These are phyloP conservation scores for Callionymus lyra DNA, from an alignment of 2,113 vertebrate species.

Conservation along the genomic window DNA sequence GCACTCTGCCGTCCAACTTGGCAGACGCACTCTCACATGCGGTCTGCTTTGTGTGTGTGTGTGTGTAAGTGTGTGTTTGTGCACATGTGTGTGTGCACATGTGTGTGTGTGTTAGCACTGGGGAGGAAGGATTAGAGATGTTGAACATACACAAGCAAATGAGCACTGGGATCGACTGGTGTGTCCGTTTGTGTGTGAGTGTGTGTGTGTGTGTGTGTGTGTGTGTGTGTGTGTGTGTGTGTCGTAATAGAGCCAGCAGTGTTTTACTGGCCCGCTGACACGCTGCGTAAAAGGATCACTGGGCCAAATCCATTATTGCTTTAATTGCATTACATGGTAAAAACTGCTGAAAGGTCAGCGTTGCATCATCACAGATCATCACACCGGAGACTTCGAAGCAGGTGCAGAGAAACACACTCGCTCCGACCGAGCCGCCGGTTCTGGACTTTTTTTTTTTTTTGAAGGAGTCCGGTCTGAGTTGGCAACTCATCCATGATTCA, in stretches of 20 bases:
- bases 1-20: slow-evolving; percentile 69
- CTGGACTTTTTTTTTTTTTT: slow-evolving; percentile 10
- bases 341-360: slow-evolving; percentile 62
- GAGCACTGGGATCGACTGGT: slow-evolving; percentile 51
- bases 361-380: slow-evolving; percentile 42
- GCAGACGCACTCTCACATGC: slow-evolving; percentile 56
- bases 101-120: slow-evolving; percentile 47
- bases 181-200: slow-evolving; percentile 19
- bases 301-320: slow-evolving; percentile 66
- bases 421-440: slow-evolving; percentile 22
- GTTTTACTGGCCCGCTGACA: slow-evolving; percentile 67
- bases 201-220: slow-evolving; percentile 26
- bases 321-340: slow-evolving; percentile 68
- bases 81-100: slow-evolving; percentile 16
- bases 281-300: slow-evolving; percentile 65
- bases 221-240: slow-evolving; percentile 25
- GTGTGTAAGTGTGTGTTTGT: slow-evolving; percentile 14
- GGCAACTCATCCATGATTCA: too few species aligned
- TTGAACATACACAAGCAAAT: slow-evolving; percentile 62
- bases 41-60: slow-evolving; percentile 45
- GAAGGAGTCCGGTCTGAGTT: background rate
- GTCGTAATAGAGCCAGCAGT: slow-evolving; percentile 62
- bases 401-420: slow-evolving; percentile 20
- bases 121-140: slow-evolving; percentile 63
- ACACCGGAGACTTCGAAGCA: slow-evolving; percentile 15